Evolutionary conservation across 2,113 vertebrate species (phyloP), one percentile per base, ranked within the genome.

Genomic region (Saccopteryx leptura): DNA sequence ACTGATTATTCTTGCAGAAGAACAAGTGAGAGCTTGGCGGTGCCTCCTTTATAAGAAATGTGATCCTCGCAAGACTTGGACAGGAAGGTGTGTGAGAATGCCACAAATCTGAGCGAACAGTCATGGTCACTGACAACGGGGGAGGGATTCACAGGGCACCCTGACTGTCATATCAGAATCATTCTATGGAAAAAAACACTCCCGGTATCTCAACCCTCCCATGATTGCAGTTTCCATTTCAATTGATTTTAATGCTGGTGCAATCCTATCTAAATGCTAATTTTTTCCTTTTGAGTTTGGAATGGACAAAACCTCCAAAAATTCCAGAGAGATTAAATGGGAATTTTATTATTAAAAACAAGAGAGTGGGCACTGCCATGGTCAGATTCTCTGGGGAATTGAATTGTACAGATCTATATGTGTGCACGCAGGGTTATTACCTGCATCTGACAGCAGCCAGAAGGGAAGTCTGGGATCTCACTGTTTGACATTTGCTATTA

Each of bases 241-340:
- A 69, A 95, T 97, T 93, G 95, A 96, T 94, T 97, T 95, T 96
- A 97, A 98, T 96, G 97, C 93, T 56, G 65, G 33, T 65, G 83
- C 96, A 91, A 97, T 96, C 82, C 97, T 90, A 98, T 98, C 97
- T 98, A 98, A 98, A 98, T 98, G 97, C 97, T 98, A 98, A 98
- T 98, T 96, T 94, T 94, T 82, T 75, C 24, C 18, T 83, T 96
- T 88, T 95, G 94, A 94, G 87, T 97, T 95, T 85, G 56, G 60
- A 83, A 96, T 81, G 93, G 95, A 94, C 94, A 92, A 94, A 97
- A 88, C 83, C 87, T 83, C 88, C 87, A 58, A 91, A 97, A 97
- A 90, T 80, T 88, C 96, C 89, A 90, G 92, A 75, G 58, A 97
- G 94, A 97, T 92, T 97, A 96, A 96, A 96, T 94, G 97, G 94